phyloP scores from a whole-genome alignment of 2,797 vertebrate species.

The Paratrypauchen microcephalus region DNA sequence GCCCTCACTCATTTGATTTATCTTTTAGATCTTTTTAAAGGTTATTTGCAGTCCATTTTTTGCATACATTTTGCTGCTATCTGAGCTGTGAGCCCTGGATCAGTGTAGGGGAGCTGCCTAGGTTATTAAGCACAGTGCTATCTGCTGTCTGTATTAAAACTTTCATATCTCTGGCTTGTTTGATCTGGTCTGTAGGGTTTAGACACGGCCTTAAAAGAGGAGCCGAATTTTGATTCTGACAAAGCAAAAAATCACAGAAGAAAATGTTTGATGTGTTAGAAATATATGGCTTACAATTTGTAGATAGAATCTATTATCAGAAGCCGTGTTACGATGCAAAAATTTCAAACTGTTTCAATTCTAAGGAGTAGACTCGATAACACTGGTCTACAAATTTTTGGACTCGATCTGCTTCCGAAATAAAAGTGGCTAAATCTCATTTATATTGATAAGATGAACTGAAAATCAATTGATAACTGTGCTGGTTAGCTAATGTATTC shows the following conservation, averaged over 20 bases:
- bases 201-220: slow-evolving; percentile 15
- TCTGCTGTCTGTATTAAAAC: slow-evolving; percentile 25
- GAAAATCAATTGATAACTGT: too few relatives aligned
- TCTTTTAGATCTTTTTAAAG: slow-evolving; percentile 32
- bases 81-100: slow-evolving; percentile 29
- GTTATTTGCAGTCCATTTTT: slow-evolving; percentile 40
- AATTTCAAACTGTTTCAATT: too few relatives aligned
- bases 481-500: too few relatives aligned
- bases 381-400: too few relatives aligned
- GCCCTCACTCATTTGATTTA: slow-evolving; percentile 34
- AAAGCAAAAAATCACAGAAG: slow-evolving; percentile 5
- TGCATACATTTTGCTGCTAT: slow-evolving; percentile 38
- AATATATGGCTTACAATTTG: slow-evolving; percentile 18
- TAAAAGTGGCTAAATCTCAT: too few relatives aligned
- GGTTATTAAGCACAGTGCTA: slow-evolving; percentile 33
- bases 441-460: too few relatives aligned
- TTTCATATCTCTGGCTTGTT: slow-evolving; percentile 41
- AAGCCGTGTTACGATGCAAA: too few relatives aligned
- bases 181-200: slow-evolving; percentile 28
- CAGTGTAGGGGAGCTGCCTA: slow-evolving; percentile 15
- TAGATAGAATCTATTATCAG: not conserved
- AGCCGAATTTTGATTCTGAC: slow-evolving; percentile 6
- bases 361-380: too few relatives aligned
- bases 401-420: too few relatives aligned
- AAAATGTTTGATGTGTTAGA: slow-evolving; percentile 12